phyloP scores from a whole-genome alignment of 2,888 invertebrate genomes.

The Catocala nupta region DNA sequence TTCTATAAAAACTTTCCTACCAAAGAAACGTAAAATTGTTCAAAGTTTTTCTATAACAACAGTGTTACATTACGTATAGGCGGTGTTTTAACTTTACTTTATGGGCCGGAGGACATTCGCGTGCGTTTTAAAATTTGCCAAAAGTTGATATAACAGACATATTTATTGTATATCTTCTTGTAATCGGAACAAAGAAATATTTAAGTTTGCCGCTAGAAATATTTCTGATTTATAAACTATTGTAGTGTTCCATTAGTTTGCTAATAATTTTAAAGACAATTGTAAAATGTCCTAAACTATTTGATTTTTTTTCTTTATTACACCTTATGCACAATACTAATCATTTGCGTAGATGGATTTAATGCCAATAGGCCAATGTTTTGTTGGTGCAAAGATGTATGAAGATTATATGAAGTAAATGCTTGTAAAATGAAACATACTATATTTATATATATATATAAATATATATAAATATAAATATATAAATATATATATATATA shows the following conservation, averaged over 20 bases:
- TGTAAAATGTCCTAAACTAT: too few relatives aligned
- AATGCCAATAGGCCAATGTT: too few relatives aligned
- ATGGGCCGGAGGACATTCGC: constrained; percentile 20
- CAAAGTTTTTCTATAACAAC: constrained; percentile 41
- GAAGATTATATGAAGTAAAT: too few relatives aligned
- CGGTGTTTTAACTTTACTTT: constrained; percentile 27
- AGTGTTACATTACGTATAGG: constrained; percentile 26
- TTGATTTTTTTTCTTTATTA: too few relatives aligned
- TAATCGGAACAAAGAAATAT: constrained; percentile 3
- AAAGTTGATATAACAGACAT: constrained; percentile 12
- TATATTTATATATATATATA: too few relatives aligned
- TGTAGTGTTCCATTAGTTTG: background rate
- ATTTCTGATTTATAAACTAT: background rate
- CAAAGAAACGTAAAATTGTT: constrained; percentile 43
- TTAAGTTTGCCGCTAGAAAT: background rate
- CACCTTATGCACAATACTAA: too few relatives aligned
- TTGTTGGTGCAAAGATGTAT: too few relatives aligned
- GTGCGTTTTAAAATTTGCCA: constrained; percentile 30
- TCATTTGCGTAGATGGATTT: too few relatives aligned
- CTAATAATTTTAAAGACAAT: too few relatives aligned
- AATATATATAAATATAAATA: too few relatives aligned
- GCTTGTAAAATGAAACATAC: too few relatives aligned
- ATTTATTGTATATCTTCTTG: constrained; percentile 8
- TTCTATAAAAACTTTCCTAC: constrained; percentile 45
- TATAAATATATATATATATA: too few relatives aligned